Conservation (phyloP, 2,888 invertebrate genomes). For the Parochlus steinenii region DNA sequence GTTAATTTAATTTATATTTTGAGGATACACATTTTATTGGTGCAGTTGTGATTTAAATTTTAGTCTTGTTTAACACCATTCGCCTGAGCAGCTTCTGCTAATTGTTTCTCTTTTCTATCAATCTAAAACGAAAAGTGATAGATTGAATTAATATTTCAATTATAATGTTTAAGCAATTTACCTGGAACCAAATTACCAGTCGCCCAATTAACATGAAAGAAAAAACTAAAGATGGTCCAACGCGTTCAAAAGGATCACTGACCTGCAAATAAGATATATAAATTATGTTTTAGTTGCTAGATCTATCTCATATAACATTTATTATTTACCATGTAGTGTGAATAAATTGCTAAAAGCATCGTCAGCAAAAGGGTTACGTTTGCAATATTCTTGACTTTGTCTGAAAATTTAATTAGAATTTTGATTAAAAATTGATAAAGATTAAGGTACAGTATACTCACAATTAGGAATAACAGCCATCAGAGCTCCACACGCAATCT, state of each 20-base stretch:
- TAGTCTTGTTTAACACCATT: slow-evolving; percentile 46
- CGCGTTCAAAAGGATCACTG: slow-evolving; percentile 80
- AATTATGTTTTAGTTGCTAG: no score
- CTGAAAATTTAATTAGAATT: slow-evolving; percentile 35
- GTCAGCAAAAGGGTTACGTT: slow-evolving; percentile 68
- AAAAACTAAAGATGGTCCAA: slow-evolving; percentile 79
- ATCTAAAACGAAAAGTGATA: slow-evolving; percentile 31
- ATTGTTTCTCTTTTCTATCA: slow-evolving; percentile 25
- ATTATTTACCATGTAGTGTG: slow-evolving; percentile 87
- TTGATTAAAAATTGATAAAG: slow-evolving; percentile 2
- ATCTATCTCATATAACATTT: no score
- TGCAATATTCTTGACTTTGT: slow-evolving; percentile 77
- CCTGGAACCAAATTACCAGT: slow-evolving; percentile 59
- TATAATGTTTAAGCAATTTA: slow-evolving; percentile 12
- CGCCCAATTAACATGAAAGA: slow-evolving; percentile 84
- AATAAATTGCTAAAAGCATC: slow-evolving; percentile 82
- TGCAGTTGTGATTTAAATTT: no score
- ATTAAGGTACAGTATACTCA: slow-evolving; percentile 34
- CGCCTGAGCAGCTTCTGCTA: slow-evolving; percentile 35
- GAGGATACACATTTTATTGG: no score
- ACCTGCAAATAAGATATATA: no score
- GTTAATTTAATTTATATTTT: no score
- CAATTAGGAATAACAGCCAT: slow-evolving; percentile 71
- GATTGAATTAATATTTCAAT: background rate
- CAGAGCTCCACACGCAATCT: slow-evolving; percentile 68